Evolutionary conservation across 2,113 vertebrate genomes (phyloP), one percentile per base, ranked within the genome.

Genomic region (Cairina moschata): DNA sequence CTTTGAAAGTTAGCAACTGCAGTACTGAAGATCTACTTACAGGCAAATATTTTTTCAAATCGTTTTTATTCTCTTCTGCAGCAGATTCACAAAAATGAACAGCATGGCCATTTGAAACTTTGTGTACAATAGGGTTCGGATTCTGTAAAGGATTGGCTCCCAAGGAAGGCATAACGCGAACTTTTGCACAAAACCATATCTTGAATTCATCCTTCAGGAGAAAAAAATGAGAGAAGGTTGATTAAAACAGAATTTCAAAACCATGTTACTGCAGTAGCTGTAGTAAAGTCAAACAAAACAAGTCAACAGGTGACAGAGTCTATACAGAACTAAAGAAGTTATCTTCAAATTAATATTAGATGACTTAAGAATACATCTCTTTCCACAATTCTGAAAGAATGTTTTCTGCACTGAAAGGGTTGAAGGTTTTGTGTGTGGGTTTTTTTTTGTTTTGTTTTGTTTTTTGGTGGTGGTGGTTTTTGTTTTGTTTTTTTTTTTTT

Each of bases 131-230:
- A 94, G 97, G 97, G 59, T 98, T 98, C 95, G 98, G 98, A 97
- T 96, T 98, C 95, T 98, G 98, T 93, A 98, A 98, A 73, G 98
- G 98, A 93, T 65, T 96, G 78, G 96, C 98, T 96, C 98, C 99
- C 48, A 98, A 95, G 93, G 98, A 98, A 97, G 98, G 97, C 96
- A 98, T 98, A 93, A 98, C 36, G 68, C 98, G 98, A 95, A 99
- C 98, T 97, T 98, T 99, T 96, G 99, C 99, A 95, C 98, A 98
- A 98, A 99, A 99, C 99, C 99, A 99, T 80, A 97, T 98, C 91
- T 97, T 99, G 97, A 99, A 99, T 97, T 99, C 99, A 95, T 99
- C 99, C 99, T 99, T 94, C n/a, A 38, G 34, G 36, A 55, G 25
- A 54, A 40, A 96, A 83, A 48, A 44, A 63, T 3, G 2, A 15